Base-by-base conservation (phyloP, 2,888 invertebrate species). In the Cantharis rufa region DNA sequence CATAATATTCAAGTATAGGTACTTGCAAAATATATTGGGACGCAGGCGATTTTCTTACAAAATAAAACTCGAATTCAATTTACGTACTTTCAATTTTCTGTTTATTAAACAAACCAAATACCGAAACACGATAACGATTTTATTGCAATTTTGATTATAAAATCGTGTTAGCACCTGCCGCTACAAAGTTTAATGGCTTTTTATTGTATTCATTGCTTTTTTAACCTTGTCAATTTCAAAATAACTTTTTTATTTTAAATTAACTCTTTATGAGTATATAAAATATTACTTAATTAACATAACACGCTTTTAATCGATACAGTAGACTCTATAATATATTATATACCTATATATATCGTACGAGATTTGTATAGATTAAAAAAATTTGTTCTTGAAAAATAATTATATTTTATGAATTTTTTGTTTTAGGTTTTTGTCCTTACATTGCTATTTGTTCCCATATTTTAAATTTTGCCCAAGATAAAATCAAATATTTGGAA, bases 361-460 rank as follows among this genome's bases (percentile, higher is more conserved):
- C 7, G 7, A n/a, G 7, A 48, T 48, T 48, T 48, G 13, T 48
- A n/a, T n/a, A n/a, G n/a, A 5, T 9, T n/a, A n/a, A n/a, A 48
- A 48, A 48, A 48, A 48, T 48, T 13, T 48, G 32, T 48, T n/a
- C 16, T 32, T 48, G 11, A 21, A 7, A 10, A 28, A 28, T 28
- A 28, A 28, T 28, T 73, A 64, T 78, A 80, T 76, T 75, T 74
- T 48, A 48, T 48, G 9, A 48, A 80, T 82, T 82, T 81, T 86
- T 89, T 89, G 87, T 91, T 92, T 72, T 92, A 95, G 95, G 88
- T 96, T 97, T 89, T 92, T 95, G 85, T 96, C 96, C 79, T 91
- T 97, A 82, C 97, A 97, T 88, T 97, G 97, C 89, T 94, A 94
- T 88, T 91, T 97, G 82, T 96, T 95, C 89, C 96, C 96, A 71